Base-by-base conservation (phyloP, 2,888 invertebrate species). In the Pelosia muscerda region DNA sequence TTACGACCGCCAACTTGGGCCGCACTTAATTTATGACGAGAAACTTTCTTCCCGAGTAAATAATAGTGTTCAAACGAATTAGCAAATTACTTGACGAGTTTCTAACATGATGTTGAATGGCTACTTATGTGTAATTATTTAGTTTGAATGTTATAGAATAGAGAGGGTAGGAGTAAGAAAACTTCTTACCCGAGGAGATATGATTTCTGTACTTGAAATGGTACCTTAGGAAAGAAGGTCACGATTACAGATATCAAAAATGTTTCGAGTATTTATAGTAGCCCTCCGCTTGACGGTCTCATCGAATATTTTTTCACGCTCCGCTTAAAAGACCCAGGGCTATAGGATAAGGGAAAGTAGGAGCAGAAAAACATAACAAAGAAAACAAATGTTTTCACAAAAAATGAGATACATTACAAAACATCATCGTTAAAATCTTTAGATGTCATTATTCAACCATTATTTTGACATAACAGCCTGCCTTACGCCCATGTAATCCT, bases 11-110 rank as follows among this genome's bases (percentile, higher is more conserved):
- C 74, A 84, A 88, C 83, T 88, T 83, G 73, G 77, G 71, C 82
- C 77, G 68, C 81, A 81, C 82, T 82, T 88, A 88, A 89, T 89
- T 90, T 89, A 89, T 87, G 84, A 83, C 83, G 73, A 75, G 79
- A 82, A 87, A 89, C 86, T 90, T 88, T 86, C 84, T 85, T 84
- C 78, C 74, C 79, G 79, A 83, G 85, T 86, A 82, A 84, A 86
- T 85, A 84, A 85, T 85, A 86, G 79, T 81, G 78, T 70, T 80
- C 74, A 77, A 82, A 86, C 82, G 83, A 84, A 81, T 85, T 83
- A 86, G 78, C 71, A 75, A 77, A 80, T 78, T 76, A 69, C 72
- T 74, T 81, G 77, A 76, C 70, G 77, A 77, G 70, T 60, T 70
- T 23, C 63, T 70, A 55, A 69, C 58, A 25, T 56, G 25, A 3